Base-by-base conservation (phyloP, 2,888 invertebrate species). In the Dimorphilus gyrociliatus region DNA sequence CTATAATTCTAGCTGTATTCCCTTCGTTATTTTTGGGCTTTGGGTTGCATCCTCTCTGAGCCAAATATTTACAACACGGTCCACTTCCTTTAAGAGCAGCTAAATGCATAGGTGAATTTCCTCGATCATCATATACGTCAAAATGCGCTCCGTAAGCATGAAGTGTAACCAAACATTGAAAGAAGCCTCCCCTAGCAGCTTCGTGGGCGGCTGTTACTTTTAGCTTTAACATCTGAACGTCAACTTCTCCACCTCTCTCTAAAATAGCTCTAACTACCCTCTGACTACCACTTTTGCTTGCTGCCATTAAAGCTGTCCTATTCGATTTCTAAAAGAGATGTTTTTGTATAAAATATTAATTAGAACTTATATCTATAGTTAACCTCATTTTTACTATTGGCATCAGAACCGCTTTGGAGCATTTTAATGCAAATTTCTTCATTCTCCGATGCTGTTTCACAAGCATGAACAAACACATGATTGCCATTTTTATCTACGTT, bases 11-110 rank as follows among this genome's bases (percentile, higher is more conserved):
- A 7, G 60, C 53, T 12, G 48, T 46, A 19, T 49, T 37, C 3
- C 61, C 63, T 29, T 59, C 57, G 33, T 46, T 46, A 37, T 62
- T 60, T 42, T 63, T 63, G 19, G 49, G 45, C 41, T 63, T 63
- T n/a, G 62, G 58, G 40, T 63, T 63, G 40, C 59, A 57, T 19
- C 63, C 61, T 54, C 61, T 52, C 32, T 62, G 61, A 16, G 46
- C 50, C 5, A 61, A 45, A 39, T 55, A 62, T 35, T 55, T 52
- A 35, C 55, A 50, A 39, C 53, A 57, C 48, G 48, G 47, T 3
- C 47, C 59, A 36, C 54, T 50, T 1, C 58, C 60, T 5, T 39
- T 41, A 23, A 38, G 41, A 7, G 60, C 58, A 14, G 61, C 60
- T 19, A 50, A 38, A 37, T 63, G 61, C 18, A 60, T 46, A 8